Percentiles rank a stretch among this genome's conserved stretches.
Conservation (phyloP, 92 coral and sea anemone genomes). For the Anthopleura xanthogrammica region DNA sequence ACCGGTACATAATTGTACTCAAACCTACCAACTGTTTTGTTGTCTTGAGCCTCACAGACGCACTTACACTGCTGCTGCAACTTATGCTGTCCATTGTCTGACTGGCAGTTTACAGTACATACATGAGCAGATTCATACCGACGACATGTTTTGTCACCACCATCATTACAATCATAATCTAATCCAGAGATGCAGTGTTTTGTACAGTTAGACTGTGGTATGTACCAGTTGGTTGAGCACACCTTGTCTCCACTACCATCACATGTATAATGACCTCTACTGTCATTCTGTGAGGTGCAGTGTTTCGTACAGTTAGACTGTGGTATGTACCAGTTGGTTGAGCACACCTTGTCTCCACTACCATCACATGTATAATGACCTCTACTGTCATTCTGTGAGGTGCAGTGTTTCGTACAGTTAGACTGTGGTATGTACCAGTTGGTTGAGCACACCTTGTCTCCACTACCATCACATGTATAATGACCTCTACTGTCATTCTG, state of each 20-base stretch:
- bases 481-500: conserved; percentile 37
- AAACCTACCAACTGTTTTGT: too few relatives aligned
- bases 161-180: too few relatives aligned
- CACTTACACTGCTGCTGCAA: too few relatives aligned
- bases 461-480: conserved; percentile 43
- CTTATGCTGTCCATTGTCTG: too few relatives aligned
- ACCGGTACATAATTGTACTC: too few relatives aligned
- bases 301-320: conserved; percentile 30
- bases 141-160: too few relatives aligned
- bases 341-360: conserved; percentile 44
- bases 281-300: conserved; percentile 38
- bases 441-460: conserved; percentile 39
- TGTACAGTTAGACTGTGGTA: not conserved
- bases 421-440: conserved; percentile 23
- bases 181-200: too few relatives aligned
- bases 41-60: too few relatives aligned
- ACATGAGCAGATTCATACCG: too few relatives aligned
- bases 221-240: conserved; percentile 33
- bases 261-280: conserved; percentile 45
- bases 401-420: conserved; percentile 39
- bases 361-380: conserved; percentile 52
- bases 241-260: conserved; percentile 43
- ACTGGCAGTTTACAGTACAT: too few relatives aligned
- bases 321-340: conserved; percentile 27
- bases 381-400: conserved; percentile 21